Percentiles rank a stretch among this genome's conserved stretches.
Evolutionary conservation across 64 coral and sea anemone genomes (phyloP).

Genomic region (Montipora sp.): DNA sequence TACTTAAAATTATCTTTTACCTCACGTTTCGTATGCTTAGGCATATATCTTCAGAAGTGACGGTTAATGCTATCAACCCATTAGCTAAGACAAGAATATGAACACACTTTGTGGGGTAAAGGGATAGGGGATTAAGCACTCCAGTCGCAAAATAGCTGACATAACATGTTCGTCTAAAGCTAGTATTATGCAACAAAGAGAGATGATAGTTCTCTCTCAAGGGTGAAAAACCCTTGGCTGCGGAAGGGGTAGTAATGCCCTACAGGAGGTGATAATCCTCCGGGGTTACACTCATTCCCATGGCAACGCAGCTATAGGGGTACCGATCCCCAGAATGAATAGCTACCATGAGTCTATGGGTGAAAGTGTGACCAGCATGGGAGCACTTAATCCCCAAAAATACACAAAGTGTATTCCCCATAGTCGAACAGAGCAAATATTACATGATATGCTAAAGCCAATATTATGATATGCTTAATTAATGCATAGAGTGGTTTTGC

Average conservation of each 20-base stretch:
- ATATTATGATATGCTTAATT: too few species aligned
- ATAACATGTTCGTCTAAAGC: conserved; percentile 29
- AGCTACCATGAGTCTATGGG: neutral
- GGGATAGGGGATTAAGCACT: conserved; percentile 35
- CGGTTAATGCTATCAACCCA: neutral
- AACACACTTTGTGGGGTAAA: conserved; percentile 29
- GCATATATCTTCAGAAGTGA: too few species aligned
- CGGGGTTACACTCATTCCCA: neutral
- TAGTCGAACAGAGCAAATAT: neutral
- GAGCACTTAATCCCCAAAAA: conserved; percentile 9
- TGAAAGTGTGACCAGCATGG: too few species aligned
- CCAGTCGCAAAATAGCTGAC: conserved; percentile 11
- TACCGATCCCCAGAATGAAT: conserved; percentile 6
- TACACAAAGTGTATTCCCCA: conserved; percentile 24
- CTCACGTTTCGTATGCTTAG: too few species aligned
- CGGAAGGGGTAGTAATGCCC: conserved; percentile 34
- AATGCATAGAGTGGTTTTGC: too few species aligned
- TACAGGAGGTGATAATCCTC: conserved; percentile 35
- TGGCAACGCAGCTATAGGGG: conserved; percentile 35
- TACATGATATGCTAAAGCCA: neutral
- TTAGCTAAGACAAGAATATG: neutral
- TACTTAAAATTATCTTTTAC: too few species aligned
- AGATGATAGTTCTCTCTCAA: conserved; percentile 20
- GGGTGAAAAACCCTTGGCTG: conserved; percentile 32
- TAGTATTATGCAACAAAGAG: conserved; percentile 32